Evolutionary conservation across 2,113 vertebrate species (phyloP).

Genomic region (Anser cygnoides): DNA sequence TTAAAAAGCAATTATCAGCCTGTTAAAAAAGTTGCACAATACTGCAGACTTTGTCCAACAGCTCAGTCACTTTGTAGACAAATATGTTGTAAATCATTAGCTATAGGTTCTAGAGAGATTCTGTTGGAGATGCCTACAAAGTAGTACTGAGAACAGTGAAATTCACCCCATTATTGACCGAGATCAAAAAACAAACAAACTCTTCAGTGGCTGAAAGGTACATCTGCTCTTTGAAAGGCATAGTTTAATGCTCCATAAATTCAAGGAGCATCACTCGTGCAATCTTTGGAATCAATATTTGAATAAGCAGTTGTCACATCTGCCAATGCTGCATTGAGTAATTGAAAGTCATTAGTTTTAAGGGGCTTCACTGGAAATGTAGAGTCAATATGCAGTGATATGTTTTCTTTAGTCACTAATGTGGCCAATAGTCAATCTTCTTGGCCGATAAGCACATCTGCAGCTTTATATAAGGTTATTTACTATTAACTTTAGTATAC

Average conservation of each 20-base stretch:
- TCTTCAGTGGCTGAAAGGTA: neutral
- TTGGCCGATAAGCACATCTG: neutral
- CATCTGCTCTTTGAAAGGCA: conserved; percentile 14
- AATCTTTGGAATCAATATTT: conserved; percentile 48
- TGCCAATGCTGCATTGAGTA: conserved; percentile 32
- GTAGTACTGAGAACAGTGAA: neutral
- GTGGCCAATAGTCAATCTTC: conserved; percentile 5
- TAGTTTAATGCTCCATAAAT: conserved; percentile 3
- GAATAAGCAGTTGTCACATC: conserved; percentile 56
- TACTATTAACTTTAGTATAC: neutral
- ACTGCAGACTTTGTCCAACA: neutral
- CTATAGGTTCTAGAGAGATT: neutral
- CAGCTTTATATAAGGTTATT: conserved; percentile 3
- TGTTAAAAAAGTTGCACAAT: neutral
- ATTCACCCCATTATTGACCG: neutral
- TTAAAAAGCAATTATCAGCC: conserved; percentile 3
- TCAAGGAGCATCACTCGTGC: neutral
- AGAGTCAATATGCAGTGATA: neutral
- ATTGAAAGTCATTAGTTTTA: conserved; percentile 50
- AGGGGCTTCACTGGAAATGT: neutral
- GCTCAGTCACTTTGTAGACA: neutral
- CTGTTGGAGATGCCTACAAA: neutral
- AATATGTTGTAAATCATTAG: neutral
- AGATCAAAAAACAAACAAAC: neutral
- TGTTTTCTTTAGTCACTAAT: conserved; percentile 28